Evolutionary conservation across 2,888 invertebrate genomes (phyloP), one percentile per base, ranked within the genome.

Genomic region (Hemicrepidius hirtus): DNA sequence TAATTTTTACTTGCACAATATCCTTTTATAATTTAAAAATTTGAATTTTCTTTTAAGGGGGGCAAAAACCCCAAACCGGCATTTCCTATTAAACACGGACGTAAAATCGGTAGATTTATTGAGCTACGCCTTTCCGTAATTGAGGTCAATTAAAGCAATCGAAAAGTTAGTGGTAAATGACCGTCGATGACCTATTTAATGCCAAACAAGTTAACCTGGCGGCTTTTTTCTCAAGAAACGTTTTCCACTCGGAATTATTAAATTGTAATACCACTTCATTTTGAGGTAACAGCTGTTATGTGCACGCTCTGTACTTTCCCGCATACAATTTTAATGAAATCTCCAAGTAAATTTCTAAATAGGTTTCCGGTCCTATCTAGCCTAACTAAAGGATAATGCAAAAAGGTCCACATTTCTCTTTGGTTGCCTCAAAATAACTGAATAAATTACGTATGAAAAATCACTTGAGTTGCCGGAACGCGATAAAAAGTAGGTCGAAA

Each of bases 81-180:
- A 9, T 53, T 53, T 24, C 24, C 20, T 53, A 53, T 53, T 53
- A 53, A 53, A 53, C 13, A n/a, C 57, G 12, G 20, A 57, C 37
- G 16, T 32, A 20, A 18, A 57, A 32, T 57, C 10, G 28, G 55
- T 28, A 28, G 35, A 28, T 35, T 28, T 55, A 55, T 55, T 10
- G 35, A 55, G 37, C 57, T 35, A 12, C 32, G 18, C 20, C 18
- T 32, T 37, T 57, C 32, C 16, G 28, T 37, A 57, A 57, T 57
- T 57, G 37, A 55, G 57, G 57, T 57, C 57, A 57, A 57, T 57
- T 57, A 57, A 57, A 37, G 28, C 57, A 57, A 18, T 57, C 57
- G 32, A 57, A 57, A 57, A 57, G 57, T 57, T 35, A 28, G 50
- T 50, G 55, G 57, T 57, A 57, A 57, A 57, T 20, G 57, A 57